A percentile compares a stretch with the other conserved stretches of the same genome.
Conservation (phyloP, 92 coral and sea anemone genomes). For the Isaurus tuberculatus region DNA sequence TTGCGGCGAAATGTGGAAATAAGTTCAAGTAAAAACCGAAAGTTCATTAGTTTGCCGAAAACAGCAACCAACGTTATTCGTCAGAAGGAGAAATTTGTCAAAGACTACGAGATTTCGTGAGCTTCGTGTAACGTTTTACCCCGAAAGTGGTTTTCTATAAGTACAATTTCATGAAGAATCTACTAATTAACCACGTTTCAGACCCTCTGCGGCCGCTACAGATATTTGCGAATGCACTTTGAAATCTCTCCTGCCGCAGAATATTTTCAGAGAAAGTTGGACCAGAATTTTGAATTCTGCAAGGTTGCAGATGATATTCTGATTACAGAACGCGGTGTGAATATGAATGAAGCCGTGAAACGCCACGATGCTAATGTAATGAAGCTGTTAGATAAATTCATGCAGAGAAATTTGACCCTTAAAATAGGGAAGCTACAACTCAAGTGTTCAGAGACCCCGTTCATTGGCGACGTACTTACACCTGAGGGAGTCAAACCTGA, state of each 20-base stretch:
- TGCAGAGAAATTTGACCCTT: too few species aligned
- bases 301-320: constrained; percentile 1
- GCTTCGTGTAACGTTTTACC: too few species aligned
- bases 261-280: not conserved
- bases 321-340: too few species aligned
- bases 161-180: not conserved
- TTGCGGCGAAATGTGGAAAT: too few species aligned
- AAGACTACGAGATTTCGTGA: not conserved
- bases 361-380: too few species aligned
- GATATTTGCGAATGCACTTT: not conserved
- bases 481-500: too few species aligned
- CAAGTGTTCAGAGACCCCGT: too few species aligned
- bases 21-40: not conserved
- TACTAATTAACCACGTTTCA: not conserved
- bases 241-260: not conserved
- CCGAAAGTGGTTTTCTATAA: too few species aligned
- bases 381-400: too few species aligned
- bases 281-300: not conserved
- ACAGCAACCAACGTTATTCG: not conserved
- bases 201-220: not conserved
- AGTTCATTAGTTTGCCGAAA: not conserved
- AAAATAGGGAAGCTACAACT: too few species aligned
- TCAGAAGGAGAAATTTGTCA: not conserved
- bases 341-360: too few species aligned
- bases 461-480: too few species aligned